Conservation (phyloP, 2,113 vertebrate genomes). For the Bettongia penicillata region DNA sequence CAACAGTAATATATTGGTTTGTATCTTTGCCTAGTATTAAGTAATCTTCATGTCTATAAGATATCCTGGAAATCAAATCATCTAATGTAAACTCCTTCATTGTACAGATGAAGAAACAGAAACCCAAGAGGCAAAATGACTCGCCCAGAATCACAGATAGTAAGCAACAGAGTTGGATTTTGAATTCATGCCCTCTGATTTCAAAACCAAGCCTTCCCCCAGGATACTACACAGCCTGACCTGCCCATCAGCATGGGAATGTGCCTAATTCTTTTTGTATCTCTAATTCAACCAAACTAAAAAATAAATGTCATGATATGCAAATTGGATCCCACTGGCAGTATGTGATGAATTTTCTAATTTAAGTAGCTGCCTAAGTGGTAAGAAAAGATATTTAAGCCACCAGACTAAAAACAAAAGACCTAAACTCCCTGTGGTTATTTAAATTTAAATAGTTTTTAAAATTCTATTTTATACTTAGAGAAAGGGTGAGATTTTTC, state of each 20-base stretch:
- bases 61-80: not conserved
- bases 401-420: constrained; percentile 11
- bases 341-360: constrained; percentile 22
- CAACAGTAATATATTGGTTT: not conserved
- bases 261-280: not conserved
- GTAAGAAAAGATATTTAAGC: constrained; percentile 2
- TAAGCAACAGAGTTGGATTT: not conserved
- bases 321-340: constrained; percentile 6
- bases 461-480: not conserved
- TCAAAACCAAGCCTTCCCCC: not conserved
- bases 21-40: not conserved
- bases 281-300: not conserved
- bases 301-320: constrained; percentile 26
- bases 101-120: not conserved
- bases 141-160: not conserved
- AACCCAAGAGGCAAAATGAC: not conserved
- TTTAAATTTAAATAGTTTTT: not conserved
- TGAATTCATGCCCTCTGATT: not conserved
- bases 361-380: constrained; percentile 37
- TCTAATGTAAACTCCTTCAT: not conserved
- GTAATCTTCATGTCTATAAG: not conserved
- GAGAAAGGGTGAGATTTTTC: not conserved
- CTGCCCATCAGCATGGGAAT: not conserved
- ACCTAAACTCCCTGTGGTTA: constrained; percentile 13
- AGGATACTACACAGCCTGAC: not conserved